Conservation (phyloP, 2,797 vertebrate genomes). For the Sciurus vulgaris region DNA sequence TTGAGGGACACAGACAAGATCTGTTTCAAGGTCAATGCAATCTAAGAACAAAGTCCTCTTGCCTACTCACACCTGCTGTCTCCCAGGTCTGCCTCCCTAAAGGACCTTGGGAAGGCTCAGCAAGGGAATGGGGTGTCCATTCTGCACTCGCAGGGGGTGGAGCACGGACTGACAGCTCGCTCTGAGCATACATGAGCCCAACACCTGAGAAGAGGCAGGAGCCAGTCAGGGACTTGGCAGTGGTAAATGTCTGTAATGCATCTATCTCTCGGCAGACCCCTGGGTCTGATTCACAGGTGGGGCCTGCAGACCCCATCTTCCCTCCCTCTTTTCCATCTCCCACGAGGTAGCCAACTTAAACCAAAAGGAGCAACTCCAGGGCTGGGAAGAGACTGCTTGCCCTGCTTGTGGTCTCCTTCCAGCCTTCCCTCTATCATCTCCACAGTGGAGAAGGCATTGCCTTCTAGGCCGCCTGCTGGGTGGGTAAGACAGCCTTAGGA, state of each 20-base stretch:
- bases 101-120: neutral
- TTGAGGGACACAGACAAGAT: constrained; percentile 14
- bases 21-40: neutral
- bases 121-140: neutral
- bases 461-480: neutral
- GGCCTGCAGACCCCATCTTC: neutral
- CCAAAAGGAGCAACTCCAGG: neutral
- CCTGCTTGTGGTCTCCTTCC: neutral
- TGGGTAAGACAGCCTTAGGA: neutral
- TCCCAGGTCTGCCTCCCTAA: neutral
- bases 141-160: neutral
- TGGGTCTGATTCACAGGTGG: neutral
- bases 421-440: neutral
- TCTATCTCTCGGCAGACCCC: neutral
- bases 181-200: neutral
- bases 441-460: neutral
- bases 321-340: neutral
- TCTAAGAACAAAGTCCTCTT: neutral
- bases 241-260: neutral
- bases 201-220: neutral
- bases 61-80: neutral
- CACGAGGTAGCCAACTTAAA: neutral
- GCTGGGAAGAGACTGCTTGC: neutral
- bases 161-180: neutral
- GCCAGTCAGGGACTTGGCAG: neutral